phyloP scores from a whole-genome alignment of 2,113 vertebrate species.

The Phylloscopus trochiloides region DNA sequence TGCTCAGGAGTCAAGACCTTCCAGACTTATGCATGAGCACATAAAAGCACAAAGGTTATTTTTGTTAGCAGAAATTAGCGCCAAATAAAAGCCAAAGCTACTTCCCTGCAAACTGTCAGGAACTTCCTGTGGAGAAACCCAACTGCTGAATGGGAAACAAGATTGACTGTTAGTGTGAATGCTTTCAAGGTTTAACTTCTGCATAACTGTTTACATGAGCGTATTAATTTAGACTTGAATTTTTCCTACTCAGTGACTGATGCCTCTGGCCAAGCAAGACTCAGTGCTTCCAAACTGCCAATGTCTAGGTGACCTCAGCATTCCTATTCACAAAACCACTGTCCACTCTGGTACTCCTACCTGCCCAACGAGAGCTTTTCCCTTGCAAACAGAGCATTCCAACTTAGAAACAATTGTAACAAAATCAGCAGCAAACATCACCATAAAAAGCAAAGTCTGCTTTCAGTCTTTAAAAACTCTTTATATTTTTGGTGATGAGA shows the following conservation, averaged over 20 bases:
- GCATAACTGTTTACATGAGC: not conserved
- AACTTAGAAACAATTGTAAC: not conserved
- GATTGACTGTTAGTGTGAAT: not conserved
- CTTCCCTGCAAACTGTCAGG: constrained; percentile 20
- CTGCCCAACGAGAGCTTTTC: not conserved
- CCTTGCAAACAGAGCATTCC: not conserved
- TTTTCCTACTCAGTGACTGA: not conserved
- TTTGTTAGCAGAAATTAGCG: not conserved
- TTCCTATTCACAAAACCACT: not conserved
- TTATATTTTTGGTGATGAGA: not conserved
- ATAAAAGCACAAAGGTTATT: not conserved
- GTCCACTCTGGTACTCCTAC: not conserved
- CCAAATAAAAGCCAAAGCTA: constrained; percentile 15
- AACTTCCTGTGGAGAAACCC: not conserved
- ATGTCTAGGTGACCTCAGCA: not conserved
- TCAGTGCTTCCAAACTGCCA: not conserved
- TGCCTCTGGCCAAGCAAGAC: not conserved
- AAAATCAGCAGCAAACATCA: not conserved
- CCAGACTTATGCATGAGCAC: not conserved
- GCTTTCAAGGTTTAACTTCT: constrained; percentile 10
- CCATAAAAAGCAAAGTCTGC: not conserved
- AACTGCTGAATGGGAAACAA: not conserved
- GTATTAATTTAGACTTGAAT: not conserved
- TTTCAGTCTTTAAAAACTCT: not conserved
- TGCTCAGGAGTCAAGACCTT: not conserved